Evolutionary conservation across 2,888 invertebrate genomes (phyloP).

Genomic region (Tholera decimalis): DNA sequence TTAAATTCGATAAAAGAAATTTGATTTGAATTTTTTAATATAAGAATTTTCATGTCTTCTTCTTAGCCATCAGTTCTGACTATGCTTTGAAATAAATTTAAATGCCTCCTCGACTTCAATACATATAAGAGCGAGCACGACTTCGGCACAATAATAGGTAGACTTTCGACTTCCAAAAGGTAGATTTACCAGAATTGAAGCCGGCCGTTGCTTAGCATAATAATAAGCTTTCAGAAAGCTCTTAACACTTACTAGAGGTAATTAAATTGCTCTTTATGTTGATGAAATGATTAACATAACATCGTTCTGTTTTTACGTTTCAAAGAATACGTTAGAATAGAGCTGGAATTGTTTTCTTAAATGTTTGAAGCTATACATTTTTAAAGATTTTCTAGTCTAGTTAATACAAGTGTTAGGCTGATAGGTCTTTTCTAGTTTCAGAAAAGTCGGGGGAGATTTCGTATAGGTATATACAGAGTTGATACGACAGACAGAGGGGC

Average conservation of each 20-base stretch:
- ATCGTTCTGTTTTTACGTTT: slow-evolving; percentile 37
- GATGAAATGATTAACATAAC: slow-evolving; percentile 52
- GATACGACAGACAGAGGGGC: too few species aligned
- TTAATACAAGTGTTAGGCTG: too few species aligned
- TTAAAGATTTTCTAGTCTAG: background rate
- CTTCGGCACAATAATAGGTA: slow-evolving; percentile 14
- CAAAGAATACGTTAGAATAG: slow-evolving; percentile 10
- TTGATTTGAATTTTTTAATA: too few species aligned
- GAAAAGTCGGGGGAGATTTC: too few species aligned
- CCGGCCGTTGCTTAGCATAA: slow-evolving; percentile 60
- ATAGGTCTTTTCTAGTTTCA: too few species aligned
- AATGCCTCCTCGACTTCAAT: slow-evolving; percentile 2
- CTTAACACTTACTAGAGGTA: slow-evolving; percentile 55
- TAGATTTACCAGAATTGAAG: slow-evolving; percentile 37
- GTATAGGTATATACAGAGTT: too few species aligned
- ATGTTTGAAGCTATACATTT: background rate
- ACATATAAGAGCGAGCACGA: background rate
- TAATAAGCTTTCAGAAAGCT: slow-evolving; percentile 62
- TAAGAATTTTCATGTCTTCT: too few species aligned
- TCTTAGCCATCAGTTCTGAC: too few species aligned
- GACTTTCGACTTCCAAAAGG: slow-evolving; percentile 33
- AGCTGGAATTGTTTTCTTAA: background rate
- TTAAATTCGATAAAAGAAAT: too few species aligned
- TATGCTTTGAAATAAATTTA: background rate
- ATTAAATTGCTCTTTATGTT: slow-evolving; percentile 53